Evolutionary conservation across 2,113 vertebrate species (phyloP).

Genomic region (Microtus oregoni): DNA sequence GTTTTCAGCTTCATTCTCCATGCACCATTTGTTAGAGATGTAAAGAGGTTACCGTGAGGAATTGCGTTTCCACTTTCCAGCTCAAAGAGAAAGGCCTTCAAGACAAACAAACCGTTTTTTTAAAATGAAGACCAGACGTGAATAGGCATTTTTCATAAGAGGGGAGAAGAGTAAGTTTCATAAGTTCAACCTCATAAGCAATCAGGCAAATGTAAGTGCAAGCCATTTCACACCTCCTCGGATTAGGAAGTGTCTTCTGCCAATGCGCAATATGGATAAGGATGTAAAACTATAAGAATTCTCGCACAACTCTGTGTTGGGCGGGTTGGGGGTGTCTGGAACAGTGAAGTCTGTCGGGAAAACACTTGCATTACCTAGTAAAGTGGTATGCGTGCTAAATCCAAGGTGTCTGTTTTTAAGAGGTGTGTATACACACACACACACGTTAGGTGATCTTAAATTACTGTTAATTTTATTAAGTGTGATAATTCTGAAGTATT

Average conservation of each 20-base stretch:
- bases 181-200: slow-evolving; percentile 55
- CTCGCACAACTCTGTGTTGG: neutral
- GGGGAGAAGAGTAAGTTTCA: neutral
- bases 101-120: slow-evolving; percentile 51
- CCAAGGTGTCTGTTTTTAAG: neutral
- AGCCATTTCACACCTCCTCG: slow-evolving; percentile 58
- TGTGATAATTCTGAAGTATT: slow-evolving; percentile 36
- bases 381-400: neutral
- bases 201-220: slow-evolving; percentile 64
- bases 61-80: slow-evolving; percentile 38
- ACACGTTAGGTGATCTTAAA: slow-evolving; percentile 4
- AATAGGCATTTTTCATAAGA: slow-evolving; percentile 54
- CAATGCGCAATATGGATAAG: slow-evolving; percentile 15
- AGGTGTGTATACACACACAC: neutral
- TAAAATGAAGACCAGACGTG: slow-evolving; percentile 49
- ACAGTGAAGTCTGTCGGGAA: neutral
- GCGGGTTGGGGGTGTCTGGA: neutral
- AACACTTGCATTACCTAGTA: neutral
- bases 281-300: neutral
- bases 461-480: slow-evolving; percentile 19
- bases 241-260: slow-evolving; percentile 49
- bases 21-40: slow-evolving; percentile 49
- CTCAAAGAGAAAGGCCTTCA: slow-evolving; percentile 56
- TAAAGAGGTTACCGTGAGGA: neutral
- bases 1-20: slow-evolving; percentile 62